Evolutionary conservation across 2,888 invertebrate species (phyloP).

Genomic region (Meloe dianella): DNA sequence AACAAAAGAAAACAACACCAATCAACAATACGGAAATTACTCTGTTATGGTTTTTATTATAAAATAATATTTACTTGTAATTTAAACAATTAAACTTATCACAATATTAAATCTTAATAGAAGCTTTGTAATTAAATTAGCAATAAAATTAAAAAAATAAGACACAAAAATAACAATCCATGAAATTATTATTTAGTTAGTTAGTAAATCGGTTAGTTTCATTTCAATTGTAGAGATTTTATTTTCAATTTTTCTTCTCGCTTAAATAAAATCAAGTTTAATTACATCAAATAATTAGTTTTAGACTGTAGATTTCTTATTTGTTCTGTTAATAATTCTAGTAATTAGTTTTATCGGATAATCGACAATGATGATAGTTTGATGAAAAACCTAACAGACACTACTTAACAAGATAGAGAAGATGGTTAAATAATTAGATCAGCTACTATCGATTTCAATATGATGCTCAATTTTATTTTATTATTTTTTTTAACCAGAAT

Average conservation of each 20-base stretch:
- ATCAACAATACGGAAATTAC: not conserved
- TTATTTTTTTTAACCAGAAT: too few species aligned
- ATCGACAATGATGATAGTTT: not conserved
- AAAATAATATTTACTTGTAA: not conserved
- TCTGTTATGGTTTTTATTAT: not conserved
- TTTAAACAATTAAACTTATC: not conserved
- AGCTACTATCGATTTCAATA: slow-evolving; percentile 11
- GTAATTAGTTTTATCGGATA: not conserved
- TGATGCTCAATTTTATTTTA: not conserved
- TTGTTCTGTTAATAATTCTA: not conserved
- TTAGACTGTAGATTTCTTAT: not conserved
- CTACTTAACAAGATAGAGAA: not conserved
- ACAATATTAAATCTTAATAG: not conserved
- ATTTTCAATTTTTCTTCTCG: not conserved
- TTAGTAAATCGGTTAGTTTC: not conserved
- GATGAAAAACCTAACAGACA: not conserved
- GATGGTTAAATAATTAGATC: slow-evolving; percentile 9
- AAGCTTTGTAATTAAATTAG: not conserved
- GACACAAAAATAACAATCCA: too few species aligned
- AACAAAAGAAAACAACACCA: not conserved
- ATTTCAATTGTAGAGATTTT: not conserved
- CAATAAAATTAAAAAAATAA: too few species aligned
- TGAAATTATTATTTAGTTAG: too few species aligned
- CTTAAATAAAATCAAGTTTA: not conserved
- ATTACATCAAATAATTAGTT: not conserved